phyloP scores from a whole-genome alignment of 2,888 invertebrate species.

The Octodonta nipae region DNA sequence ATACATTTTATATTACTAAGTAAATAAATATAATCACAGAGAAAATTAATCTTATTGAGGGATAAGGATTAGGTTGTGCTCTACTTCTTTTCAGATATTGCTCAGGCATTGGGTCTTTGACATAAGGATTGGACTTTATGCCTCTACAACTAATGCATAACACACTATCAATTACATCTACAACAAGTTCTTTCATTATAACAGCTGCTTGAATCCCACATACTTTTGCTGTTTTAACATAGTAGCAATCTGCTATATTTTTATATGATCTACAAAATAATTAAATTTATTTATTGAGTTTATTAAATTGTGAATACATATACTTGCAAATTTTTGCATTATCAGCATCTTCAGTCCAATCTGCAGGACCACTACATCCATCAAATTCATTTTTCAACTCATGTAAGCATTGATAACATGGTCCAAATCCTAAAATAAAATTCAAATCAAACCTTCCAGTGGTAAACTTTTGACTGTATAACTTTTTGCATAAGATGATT shows the following conservation, averaged over 20 bases:
- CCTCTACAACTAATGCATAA: constrained; percentile 22
- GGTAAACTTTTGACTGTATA: too few species aligned
- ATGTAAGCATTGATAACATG: constrained; percentile 21
- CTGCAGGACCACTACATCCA: constrained; percentile 40
- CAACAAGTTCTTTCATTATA: constrained; percentile 28
- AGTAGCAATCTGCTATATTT: constrained; percentile 40
- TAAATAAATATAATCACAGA: too few species aligned
- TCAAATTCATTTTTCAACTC: constrained; percentile 38
- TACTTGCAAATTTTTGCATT: constrained; percentile 36
- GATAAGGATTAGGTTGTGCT: too few species aligned
- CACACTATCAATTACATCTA: constrained; percentile 25
- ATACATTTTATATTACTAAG: neutral
- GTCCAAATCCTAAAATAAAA: constrained; percentile 15
- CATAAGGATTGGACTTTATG: constrained; percentile 18
- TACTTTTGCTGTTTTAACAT: constrained; percentile 37
- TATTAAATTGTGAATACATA: too few species aligned
- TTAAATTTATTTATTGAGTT: constrained; percentile 4
- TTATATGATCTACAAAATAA: constrained; percentile 33
- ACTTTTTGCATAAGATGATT: constrained; percentile 5
- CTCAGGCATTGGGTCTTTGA: constrained; percentile 24
- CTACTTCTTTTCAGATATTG: too few species aligned
- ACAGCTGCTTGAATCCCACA: constrained; percentile 38
- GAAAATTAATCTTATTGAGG: too few species aligned
- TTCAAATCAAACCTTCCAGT: too few species aligned
- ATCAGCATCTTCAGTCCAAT: constrained; percentile 41